Conservation (phyloP, 2,797 vertebrate genomes). For the Crypturellus tataupa region DNA sequence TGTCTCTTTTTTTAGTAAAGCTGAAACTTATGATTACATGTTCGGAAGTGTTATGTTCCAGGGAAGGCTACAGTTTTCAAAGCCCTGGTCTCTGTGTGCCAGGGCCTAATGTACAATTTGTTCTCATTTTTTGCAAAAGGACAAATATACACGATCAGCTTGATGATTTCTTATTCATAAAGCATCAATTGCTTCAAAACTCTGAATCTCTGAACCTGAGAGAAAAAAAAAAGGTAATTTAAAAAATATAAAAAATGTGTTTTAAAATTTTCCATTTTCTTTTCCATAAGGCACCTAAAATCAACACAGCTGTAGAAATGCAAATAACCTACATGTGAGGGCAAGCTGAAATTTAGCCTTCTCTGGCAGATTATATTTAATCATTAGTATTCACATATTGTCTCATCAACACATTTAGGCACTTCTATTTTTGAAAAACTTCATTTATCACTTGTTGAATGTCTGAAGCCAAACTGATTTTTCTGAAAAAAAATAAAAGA, state of each 20-base stretch:
- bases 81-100: neutral
- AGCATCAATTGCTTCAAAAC: neutral
- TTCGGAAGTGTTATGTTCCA: neutral
- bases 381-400: conserved; percentile 59
- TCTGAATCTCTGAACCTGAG: neutral
- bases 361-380: conserved; percentile 58
- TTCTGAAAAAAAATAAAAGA: conserved; percentile 33
- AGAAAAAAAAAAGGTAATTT: neutral
- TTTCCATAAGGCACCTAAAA: conserved; percentile 26
- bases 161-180: neutral
- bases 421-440: conserved; percentile 74
- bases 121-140: neutral
- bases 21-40: neutral
- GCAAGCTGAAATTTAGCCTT: conserved; percentile 69
- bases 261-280: neutral
- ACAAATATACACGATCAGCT: neutral
- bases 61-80: neutral
- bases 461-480: conserved; percentile 58
- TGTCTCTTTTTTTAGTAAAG: neutral
- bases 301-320: conserved; percentile 59
- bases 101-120: neutral
- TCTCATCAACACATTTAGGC: conserved; percentile 72
- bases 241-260: neutral
- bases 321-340: conserved; percentile 57
- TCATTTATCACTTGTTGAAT: conserved; percentile 70